phyloP scores from a whole-genome alignment of 2,113 vertebrate species.

The Vulpes lagopus region DNA sequence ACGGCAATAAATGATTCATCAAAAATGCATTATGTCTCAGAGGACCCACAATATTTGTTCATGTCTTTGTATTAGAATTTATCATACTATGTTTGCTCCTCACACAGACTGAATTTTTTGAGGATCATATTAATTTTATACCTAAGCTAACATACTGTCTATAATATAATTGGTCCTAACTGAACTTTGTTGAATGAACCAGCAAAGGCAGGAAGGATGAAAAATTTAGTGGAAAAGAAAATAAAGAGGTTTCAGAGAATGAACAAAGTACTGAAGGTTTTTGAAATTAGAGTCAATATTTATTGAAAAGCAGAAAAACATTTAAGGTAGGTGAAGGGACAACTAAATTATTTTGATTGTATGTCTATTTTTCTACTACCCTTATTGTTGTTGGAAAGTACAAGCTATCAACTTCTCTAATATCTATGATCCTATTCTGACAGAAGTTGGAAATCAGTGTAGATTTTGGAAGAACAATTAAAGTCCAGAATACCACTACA shows the following conservation, averaged over 20 bases:
- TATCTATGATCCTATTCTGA: not conserved
- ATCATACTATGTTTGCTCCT: not conserved
- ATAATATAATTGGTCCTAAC: not conserved
- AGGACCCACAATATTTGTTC: not conserved
- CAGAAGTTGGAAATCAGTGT: not conserved
- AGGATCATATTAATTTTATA: not conserved
- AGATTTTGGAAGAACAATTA: not conserved
- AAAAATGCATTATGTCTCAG: not conserved
- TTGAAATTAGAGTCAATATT: not conserved
- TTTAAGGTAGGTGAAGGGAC: not conserved
- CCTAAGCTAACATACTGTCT: not conserved
- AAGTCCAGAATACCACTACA: not conserved
- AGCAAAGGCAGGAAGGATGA: not conserved
- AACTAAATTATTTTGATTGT: not conserved
- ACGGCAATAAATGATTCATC: not conserved
- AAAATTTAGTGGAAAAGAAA: not conserved
- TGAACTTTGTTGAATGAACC: not conserved
- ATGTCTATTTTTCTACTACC: not conserved
- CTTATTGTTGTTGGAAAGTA: not conserved
- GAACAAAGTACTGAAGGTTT: not conserved
- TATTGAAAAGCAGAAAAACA: not conserved
- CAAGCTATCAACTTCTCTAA: not conserved
- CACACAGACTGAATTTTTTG: not conserved
- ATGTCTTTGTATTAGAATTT: not conserved
- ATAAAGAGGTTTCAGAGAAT: not conserved